Base-by-base conservation (phyloP, 2,113 vertebrate species). In the Cyprinodon variegatus region DNA sequence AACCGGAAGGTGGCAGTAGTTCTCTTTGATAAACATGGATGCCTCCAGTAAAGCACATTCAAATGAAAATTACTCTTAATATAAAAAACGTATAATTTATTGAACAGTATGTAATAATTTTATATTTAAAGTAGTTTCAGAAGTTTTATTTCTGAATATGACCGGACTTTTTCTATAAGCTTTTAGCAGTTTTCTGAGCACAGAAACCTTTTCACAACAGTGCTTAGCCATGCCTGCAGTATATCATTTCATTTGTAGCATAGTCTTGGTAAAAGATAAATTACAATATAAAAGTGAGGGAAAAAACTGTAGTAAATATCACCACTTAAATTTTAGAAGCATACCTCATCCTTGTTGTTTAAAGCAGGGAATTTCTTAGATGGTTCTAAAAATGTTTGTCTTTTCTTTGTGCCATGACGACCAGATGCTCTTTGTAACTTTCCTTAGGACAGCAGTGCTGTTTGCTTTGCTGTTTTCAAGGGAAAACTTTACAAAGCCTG, bases 401-500 rank as follows among this genome's bases (percentile, higher is more conserved):
- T 57, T 20, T 68, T 61, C 66, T 14, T 22, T 60, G 22, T 1
- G 0, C 11, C 64, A n/a, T 2, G 79, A 78, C 68, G 68, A 43
- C 65, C 53, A 3, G 37, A 48, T 13, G 22, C 14, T 11, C 40
- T 61, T 61, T 41, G 38, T 36, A 76, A 50, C 9, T 36, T 39
- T 76, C 67, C 71, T 62, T 17, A 1, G 61, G 41, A 48, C 36
- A 12, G 45, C n/a, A 63, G 29, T n/a, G 17, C 76, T 57, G 37
- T 61, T 66, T 29, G 29, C 1, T 29, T 29, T 29, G 29, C 29
- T 29, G 29, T 29, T 45, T 78, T 59, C 40, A 57, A 82, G 57
- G 76, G 60, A 50, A 81, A 90, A 88, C 81, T 84, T 79, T 78
- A 70, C 61, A 84, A 90, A 88, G 78, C 72, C 37, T 53, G 37